phyloP scores from a whole-genome alignment of 92 coral and sea anemone species.

The Siderastrea siderea region DNA sequence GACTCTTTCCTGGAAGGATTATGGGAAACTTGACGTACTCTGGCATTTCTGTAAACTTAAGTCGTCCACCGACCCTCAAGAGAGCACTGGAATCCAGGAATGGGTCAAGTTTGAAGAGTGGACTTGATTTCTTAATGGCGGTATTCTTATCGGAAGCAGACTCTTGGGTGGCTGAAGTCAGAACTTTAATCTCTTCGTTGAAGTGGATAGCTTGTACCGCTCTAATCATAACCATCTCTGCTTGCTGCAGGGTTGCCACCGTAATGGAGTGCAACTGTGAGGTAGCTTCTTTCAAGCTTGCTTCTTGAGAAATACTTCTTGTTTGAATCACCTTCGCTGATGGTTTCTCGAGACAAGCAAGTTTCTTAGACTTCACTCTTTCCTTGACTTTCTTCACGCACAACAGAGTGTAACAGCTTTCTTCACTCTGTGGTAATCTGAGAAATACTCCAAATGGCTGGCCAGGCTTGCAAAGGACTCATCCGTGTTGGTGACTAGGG shows the following conservation, averaged over 20 bases:
- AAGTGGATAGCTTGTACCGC: slow-evolving; percentile 35
- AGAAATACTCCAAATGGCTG: slow-evolving; percentile 27
- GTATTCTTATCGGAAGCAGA: background rate
- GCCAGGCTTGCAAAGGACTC: slow-evolving; percentile 19
- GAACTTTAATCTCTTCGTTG: slow-evolving; percentile 13
- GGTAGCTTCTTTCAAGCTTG: slow-evolving; percentile 5
- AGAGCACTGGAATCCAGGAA: background rate
- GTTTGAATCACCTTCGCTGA: background rate
- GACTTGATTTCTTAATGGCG: slow-evolving; percentile 8
- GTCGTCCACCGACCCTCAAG: slow-evolving; percentile 25
- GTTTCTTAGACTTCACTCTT: slow-evolving; percentile 4
- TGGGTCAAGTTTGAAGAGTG: background rate
- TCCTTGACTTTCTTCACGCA: slow-evolving; percentile 3
- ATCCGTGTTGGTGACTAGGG: slow-evolving; percentile 18
- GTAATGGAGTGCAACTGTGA: slow-evolving; percentile 2
- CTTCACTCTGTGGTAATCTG: slow-evolving; percentile 20
- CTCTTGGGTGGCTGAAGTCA: background rate
- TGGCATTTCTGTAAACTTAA: slow-evolving; percentile 3
- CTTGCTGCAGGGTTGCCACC: slow-evolving; percentile 21
- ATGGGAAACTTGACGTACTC: too few species aligned
- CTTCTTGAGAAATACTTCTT: slow-evolving; percentile 4
- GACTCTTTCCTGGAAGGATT: too few species aligned
- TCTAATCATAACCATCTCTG: slow-evolving; percentile 10
- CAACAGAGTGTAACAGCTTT: slow-evolving; percentile 16
- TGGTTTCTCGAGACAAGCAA: background rate